Evolutionary conservation across 2,113 vertebrate species (phyloP).

Genomic region (Neoarius graeffei): DNA sequence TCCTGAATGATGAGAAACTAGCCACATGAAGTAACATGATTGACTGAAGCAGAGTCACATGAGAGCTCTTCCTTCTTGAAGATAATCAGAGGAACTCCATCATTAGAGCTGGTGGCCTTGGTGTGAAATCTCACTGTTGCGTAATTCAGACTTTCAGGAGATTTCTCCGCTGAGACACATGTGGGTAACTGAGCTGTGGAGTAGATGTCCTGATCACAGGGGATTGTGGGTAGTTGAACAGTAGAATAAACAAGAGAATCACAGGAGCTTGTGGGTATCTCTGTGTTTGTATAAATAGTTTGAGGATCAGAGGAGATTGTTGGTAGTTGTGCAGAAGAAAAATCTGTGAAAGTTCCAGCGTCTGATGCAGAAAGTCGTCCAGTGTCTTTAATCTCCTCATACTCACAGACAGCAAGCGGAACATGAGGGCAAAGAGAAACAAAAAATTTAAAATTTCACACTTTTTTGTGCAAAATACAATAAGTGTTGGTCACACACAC

Average conservation of each 20-base stretch:
- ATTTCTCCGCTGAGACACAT: not conserved
- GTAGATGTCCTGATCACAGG: too few relatives aligned
- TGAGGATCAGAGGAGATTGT: too few relatives aligned
- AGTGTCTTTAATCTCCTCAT: too few relatives aligned
- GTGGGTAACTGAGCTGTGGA: not conserved
- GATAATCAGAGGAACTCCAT: too few relatives aligned
- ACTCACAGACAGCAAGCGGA: too few relatives aligned
- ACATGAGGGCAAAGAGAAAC: too few relatives aligned
- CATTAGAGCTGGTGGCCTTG: too few relatives aligned
- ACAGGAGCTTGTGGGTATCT: not conserved
- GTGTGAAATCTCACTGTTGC: not conserved
- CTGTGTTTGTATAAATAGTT: not conserved
- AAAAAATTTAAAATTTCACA: not conserved
- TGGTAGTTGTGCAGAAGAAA: not conserved
- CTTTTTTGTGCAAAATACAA: not conserved
- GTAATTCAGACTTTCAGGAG: conserved; percentile 29
- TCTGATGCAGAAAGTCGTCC: not conserved
- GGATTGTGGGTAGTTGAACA: too few relatives aligned
- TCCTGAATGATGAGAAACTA: too few relatives aligned
- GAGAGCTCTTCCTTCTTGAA: too few relatives aligned
- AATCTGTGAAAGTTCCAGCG: not conserved
- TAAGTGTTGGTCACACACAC: not conserved
- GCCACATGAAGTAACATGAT: too few relatives aligned
- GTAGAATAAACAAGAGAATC: not conserved
- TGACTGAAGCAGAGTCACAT: too few relatives aligned